Percentiles rank a stretch among this genome's conserved stretches.
These are phyloP conservation scores for Rattus norvegicus DNA, from an alignment of 2,113 vertebrate species.

Conservation along the genomic window GRCr8 NC_086039.1:147658001-147658500, in stretches of 20 bases:
- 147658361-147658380: background rate
- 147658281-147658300: background rate
- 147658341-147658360: background rate
- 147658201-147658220: background rate
- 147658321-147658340: background rate
- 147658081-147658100: background rate
- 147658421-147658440: background rate
- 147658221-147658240: background rate
- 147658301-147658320: background rate
- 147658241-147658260: background rate
- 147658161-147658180: background rate
- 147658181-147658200: background rate
- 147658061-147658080: background rate
- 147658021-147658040: background rate
- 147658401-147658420: no score
- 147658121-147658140: background rate
- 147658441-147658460: no score
- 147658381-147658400: background rate
- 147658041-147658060: background rate
- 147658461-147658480: background rate
- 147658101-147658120: background rate
- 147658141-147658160: background rate
- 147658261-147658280: background rate
- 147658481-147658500: background rate
- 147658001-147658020: background rate